Evolutionary conservation across 2,888 invertebrate genomes (phyloP), one percentile per base, ranked within the genome.

Genomic region (Neuroscelio doddi): DNA sequence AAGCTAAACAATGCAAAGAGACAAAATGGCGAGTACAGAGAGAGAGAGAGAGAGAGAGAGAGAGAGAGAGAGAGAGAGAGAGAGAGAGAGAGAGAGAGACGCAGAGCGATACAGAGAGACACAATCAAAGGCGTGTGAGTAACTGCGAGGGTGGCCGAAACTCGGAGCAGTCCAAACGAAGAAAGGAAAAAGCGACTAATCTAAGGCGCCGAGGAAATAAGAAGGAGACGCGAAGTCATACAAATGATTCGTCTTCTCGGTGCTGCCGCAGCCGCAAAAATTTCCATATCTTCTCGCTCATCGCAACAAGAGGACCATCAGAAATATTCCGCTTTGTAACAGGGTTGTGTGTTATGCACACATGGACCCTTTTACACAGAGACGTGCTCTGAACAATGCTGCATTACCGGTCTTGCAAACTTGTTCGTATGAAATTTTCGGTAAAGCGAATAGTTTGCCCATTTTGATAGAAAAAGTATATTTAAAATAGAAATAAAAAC

Each of bases 271-370:
- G 50, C 61, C 59, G 46, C 56, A 53, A 49, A 67, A 63, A 63
- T 67, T 67, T 70, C 64, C 67, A 65, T 70, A 65, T 67, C 67
- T 64, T 30, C 57, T 56, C 63, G 67, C 50, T 47, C 64, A 67
- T 69, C 66, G 62, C 55, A 58, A 67, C 58, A 63, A 56, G 64
- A 53, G 55, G 53, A 47, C 59, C 63, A 55, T 64, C 64, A 53
- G 59, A 61, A 70, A 57, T 61, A 59, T 69, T 63, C 56, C 50
- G 65, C 59, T 65, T 63, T 56, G 68, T 65, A 65, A 63, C 63
- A 63, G 53, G 59, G 63, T 69, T 64, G 69, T 61, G 63, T 66
- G 53, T 62, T 66, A 49, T 49, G 61, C 44, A 56, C 63, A 41
- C 56, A 32, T 29, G 53, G 53, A 59, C 49, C 61, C 53, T 55